Evolutionary conservation across 2,888 invertebrate genomes (phyloP).

Genomic region (Luperina testacea): DNA sequence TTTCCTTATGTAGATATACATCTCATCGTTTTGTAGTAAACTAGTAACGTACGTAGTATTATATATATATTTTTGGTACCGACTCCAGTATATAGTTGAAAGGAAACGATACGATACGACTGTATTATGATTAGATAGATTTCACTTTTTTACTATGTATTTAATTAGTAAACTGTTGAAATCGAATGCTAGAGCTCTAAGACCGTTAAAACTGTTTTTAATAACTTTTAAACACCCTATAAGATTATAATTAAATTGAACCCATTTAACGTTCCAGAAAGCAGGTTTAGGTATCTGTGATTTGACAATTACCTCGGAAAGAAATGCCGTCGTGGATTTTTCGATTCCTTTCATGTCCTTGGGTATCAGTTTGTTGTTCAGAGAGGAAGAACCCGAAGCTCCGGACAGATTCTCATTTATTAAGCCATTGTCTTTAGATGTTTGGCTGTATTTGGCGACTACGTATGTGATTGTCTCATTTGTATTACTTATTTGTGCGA

Average conservation of each 20-base stretch:
- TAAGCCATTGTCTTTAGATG: conserved; percentile 94
- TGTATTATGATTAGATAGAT: not conserved
- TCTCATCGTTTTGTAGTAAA: not conserved
- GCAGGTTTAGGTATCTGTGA: conserved; percentile 98
- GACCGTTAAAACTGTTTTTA: not conserved
- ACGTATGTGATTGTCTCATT: conserved; percentile 96
- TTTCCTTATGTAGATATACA: not conserved
- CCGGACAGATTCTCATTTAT: conserved; percentile 97
- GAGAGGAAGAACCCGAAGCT: conserved; percentile 93
- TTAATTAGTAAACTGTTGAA: not conserved
- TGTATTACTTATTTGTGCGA: conserved; percentile 94
- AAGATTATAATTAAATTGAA: not conserved
- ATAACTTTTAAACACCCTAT: too few species aligned
- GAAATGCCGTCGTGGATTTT: conserved; percentile 96
- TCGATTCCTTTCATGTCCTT: conserved; percentile 99
- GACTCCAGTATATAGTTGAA: not conserved
- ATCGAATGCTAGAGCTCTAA: not conserved
- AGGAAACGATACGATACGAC: not conserved
- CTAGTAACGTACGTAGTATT: not conserved
- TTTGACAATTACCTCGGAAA: conserved; percentile 97
- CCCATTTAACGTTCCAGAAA: conserved; percentile 90
- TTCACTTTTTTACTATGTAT: not conserved
- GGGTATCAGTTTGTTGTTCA: conserved; percentile 96
- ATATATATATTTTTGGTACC: not conserved
- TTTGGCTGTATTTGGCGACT: conserved; percentile 96